Percentiles rank a stretch among this genome's conserved stretches.
Evolutionary conservation across 1,140 invertebrate species (phyloP).

Genomic region (Polypedilum pembai): DNA sequence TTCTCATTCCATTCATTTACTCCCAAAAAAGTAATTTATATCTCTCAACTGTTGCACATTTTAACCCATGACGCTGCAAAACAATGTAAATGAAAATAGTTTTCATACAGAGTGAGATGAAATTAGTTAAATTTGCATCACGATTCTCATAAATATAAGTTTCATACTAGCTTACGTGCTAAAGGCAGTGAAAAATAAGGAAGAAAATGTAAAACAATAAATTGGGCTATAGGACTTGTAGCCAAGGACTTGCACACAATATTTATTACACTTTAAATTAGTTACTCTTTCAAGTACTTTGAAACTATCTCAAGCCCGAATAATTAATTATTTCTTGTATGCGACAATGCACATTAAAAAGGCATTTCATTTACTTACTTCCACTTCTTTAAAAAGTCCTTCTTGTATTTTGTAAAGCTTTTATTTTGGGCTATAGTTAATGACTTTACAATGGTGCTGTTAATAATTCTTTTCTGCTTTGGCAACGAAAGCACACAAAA

Average conservation of each 20-base stretch:
- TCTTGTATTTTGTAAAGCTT: not conserved
- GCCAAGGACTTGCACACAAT: not conserved
- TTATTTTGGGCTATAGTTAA: not conserved
- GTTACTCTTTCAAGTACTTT: not conserved
- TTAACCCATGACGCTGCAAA: too few relatives aligned
- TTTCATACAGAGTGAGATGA: not conserved
- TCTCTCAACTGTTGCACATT: not conserved
- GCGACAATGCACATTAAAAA: slow-evolving; percentile 16
- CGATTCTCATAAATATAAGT: slow-evolving; percentile 12
- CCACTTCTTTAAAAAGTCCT: not conserved
- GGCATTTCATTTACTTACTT: not conserved
- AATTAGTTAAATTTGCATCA: slow-evolving; percentile 13
- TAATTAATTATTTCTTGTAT: slow-evolving; percentile 20
- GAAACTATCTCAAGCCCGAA: not conserved
- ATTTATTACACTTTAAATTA: slow-evolving; percentile 20
- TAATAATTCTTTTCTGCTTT: too few relatives aligned
- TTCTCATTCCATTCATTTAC: not conserved
- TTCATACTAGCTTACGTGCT: not conserved
- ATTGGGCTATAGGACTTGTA: too few relatives aligned
- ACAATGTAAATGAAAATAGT: not conserved
- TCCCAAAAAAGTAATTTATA: not conserved
- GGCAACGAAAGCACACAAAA: too few relatives aligned
- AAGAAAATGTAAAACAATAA: not conserved
- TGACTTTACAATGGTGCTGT: too few relatives aligned
- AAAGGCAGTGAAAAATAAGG: not conserved